Evolutionary conservation across 2,113 vertebrate genomes (phyloP).

Genomic region (Cololabis saira): DNA sequence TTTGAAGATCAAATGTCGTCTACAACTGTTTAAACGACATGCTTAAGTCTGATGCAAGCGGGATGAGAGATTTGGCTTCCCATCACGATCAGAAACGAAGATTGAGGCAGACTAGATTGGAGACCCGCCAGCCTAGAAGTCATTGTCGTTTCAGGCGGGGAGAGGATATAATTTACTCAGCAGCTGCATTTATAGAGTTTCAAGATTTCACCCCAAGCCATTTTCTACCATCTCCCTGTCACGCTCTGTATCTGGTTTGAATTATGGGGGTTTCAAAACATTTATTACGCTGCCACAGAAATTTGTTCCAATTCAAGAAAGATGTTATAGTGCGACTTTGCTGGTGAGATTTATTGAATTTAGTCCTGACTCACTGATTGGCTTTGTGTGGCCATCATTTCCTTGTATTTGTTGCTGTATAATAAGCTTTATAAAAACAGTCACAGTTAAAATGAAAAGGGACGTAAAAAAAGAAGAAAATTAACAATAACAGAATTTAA

Average conservation of each 20-base stretch:
- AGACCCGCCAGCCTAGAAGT: constrained; percentile 27
- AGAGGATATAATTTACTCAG: constrained; percentile 25
- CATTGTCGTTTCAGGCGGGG: constrained; percentile 30
- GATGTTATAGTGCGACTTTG: neutral
- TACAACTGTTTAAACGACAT: neutral
- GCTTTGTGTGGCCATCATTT: constrained; percentile 22
- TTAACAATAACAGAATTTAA: neutral
- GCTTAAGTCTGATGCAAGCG: constrained; percentile 20
- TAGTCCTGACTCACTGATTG: constrained; percentile 13
- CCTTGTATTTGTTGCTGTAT: constrained; percentile 29
- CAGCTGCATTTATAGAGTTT: constrained; percentile 37
- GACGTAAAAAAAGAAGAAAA: no score
- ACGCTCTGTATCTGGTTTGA: constrained; percentile 36
- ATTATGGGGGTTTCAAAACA: constrained; percentile 29
- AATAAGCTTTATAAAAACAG: constrained; percentile 29
- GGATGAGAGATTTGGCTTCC: constrained; percentile 5
- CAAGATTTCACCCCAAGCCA: constrained; percentile 15
- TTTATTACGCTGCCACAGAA: constrained; percentile 28
- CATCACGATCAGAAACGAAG: neutral
- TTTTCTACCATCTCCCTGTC: constrained; percentile 43
- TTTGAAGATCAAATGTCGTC: neutral
- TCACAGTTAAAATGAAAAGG: constrained; percentile 7
- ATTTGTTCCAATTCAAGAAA: constrained; percentile 13
- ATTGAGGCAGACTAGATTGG: constrained; percentile 8
- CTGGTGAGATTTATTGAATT: neutral